Evolutionary conservation across 2,797 vertebrate species (phyloP), one percentile per base, ranked within the genome.

Genomic region (Parambassis ranga): DNA sequence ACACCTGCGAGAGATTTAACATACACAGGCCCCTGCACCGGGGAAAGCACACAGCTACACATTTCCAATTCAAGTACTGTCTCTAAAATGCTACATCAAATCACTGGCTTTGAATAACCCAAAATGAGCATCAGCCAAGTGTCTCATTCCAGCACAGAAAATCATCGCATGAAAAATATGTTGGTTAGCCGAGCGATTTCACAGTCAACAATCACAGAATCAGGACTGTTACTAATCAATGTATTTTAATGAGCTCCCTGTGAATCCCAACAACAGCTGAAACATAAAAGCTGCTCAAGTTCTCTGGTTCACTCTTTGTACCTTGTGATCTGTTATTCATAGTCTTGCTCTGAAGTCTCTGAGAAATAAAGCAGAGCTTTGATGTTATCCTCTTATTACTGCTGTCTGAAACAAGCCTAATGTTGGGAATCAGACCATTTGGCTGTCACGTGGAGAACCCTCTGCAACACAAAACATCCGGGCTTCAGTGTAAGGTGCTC

Each of bases 251-350:
- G 85, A 89, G 85, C 59, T 79, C 74, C 52, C 58, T 43, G 71
- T 65, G 84, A 88, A 83, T 86, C 77, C 80, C 46, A 73, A 87
- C 78, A 81, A 81, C 79, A 77, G 72, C 68, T 69, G 79, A 82
- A 82, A 85, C 76, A 79, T 83, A 78, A 87, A 86, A 84, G 79
- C 77, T 44, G 71, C 84, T 77, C 65, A 77, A 79, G 74, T 83
- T 87, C 75, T 85, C 65, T 76, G 63, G 77, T 85, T 84, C 77
- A 72, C 57, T 82, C 86, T 82, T 82, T 85, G 81, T 85, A 85
- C 83, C 78, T 81, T 86, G 72, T 89, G 83, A 88, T 91, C 73
- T 81, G 86, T 86, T 88, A 88, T 89, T 91, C 87, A 86, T 65
- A 75, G 80, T 75, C 67, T 68, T 47, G 64, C 84, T 87, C 76